Evolutionary conservation across 2,113 vertebrate genomes (phyloP).

Genomic region (Sinocyclocheilus grahami): DNA sequence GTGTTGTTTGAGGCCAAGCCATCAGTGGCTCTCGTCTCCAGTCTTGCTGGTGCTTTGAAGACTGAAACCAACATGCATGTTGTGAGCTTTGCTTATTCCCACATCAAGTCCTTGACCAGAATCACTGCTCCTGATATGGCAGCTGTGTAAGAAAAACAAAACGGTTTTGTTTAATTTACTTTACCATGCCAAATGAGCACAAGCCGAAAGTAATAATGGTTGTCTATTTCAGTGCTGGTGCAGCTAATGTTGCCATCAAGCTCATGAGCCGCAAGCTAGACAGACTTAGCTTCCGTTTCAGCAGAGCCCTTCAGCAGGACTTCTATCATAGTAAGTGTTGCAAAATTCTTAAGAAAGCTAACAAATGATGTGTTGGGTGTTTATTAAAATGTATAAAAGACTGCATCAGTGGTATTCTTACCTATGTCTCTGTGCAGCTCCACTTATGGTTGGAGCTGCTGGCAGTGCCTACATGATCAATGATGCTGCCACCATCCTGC

Average conservation of each 20-base stretch:
- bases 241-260: conserved; percentile 81
- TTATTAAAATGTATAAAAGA: background rate
- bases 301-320: conserved; percentile 72
- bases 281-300: conserved; percentile 74
- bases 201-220: background rate
- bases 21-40: conserved; percentile 71
- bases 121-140: conserved; percentile 66
- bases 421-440: conserved; percentile 62
- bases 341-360: background rate
- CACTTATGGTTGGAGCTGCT: conserved; percentile 78
- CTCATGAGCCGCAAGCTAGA: conserved; percentile 75
- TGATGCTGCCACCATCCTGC: conserved; percentile 68
- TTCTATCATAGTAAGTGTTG: conserved; percentile 60
- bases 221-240: conserved; percentile 75
- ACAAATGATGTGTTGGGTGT: too few relatives aligned
- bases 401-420: background rate
- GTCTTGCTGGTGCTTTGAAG: conserved; percentile 73
- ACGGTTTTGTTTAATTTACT: too few relatives aligned
- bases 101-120: conserved; percentile 81
- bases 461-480: conserved; percentile 79
- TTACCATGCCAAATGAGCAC: background rate
- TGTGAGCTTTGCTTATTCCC: conserved; percentile 81
- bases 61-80: conserved; percentile 80
- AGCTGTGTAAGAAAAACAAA: conserved; percentile 75
- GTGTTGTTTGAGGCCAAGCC: conserved; percentile 82